A percentile compares a stretch with the other conserved stretches of the same genome.
Conservation (phyloP, 2,113 vertebrate species). For the Trachemys scripta region DNA sequence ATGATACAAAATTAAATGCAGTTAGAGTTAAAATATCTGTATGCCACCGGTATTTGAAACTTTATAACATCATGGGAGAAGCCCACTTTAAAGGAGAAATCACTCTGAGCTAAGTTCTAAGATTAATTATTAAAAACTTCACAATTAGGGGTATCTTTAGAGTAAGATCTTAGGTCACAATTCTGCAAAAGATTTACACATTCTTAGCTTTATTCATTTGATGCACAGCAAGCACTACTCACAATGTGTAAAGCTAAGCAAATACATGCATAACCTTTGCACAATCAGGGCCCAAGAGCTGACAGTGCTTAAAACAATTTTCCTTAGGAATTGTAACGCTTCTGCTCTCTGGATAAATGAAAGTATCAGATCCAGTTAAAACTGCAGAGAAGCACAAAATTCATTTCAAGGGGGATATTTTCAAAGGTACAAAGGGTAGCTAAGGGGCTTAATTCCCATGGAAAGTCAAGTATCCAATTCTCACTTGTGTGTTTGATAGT, state of each 20-base stretch:
- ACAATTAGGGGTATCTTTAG: not conserved
- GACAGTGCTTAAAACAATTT: not conserved
- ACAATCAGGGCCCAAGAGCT: not conserved
- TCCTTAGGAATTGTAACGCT: not conserved
- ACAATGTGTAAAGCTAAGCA: not conserved
- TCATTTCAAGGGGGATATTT: not conserved
- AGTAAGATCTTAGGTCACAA: not conserved
- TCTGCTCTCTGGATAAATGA: not conserved
- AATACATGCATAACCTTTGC: not conserved
- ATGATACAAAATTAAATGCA: not conserved
- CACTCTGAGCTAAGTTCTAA: not conserved
- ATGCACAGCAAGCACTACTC: not conserved
- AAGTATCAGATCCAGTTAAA: not conserved
- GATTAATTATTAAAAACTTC: constrained; percentile 28
- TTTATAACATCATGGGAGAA: not conserved
- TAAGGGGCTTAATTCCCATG: not conserved
- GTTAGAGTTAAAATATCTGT: constrained; percentile 19
- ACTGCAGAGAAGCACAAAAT: not conserved
- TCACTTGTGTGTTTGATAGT: not conserved
- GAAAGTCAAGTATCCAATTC: not conserved
- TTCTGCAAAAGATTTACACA: not conserved
- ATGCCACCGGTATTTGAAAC: not conserved
- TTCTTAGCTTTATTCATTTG: not conserved
- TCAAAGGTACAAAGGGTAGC: not conserved
- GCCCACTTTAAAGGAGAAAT: not conserved